Evolutionary conservation across 1,140 invertebrate species (phyloP).

Genomic region (Papilio xuthus): DNA sequence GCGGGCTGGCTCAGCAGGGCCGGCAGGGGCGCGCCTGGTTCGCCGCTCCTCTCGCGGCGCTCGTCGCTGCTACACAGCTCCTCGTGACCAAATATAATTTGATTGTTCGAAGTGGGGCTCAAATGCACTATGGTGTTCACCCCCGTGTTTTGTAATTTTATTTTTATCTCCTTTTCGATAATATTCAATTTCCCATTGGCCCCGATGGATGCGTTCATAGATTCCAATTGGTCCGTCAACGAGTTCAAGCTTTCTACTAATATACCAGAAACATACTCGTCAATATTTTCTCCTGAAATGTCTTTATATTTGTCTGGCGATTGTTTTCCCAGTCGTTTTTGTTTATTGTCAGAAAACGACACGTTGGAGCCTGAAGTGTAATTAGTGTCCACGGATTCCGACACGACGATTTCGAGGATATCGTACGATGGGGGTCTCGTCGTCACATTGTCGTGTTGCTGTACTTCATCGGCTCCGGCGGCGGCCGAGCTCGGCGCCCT

Average conservation of each 20-base stretch:
- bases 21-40: conserved; percentile 43
- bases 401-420: conserved; percentile 77
- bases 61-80: conserved; percentile 64
- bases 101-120: conserved; percentile 75
- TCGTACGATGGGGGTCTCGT: conserved; percentile 63
- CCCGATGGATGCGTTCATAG: conserved; percentile 74
- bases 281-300: conserved; percentile 64
- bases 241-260: conserved; percentile 79
- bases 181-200: conserved; percentile 73
- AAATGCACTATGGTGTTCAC: conserved; percentile 78
- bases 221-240: conserved; percentile 75
- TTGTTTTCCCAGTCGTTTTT: conserved; percentile 42
- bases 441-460: conserved; percentile 54
- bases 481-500: conserved; percentile 21
- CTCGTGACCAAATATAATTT: conserved; percentile 76
- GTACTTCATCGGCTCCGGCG: conserved; percentile 50
- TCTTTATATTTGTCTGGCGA: conserved; percentile 35
- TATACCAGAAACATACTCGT: conserved; percentile 79
- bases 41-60: conserved; percentile 51
- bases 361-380: conserved; percentile 45
- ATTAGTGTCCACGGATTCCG: conserved; percentile 67
- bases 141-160: conserved; percentile 77
- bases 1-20: conserved; percentile 55
- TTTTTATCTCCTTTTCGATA: conserved; percentile 80
- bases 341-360: conserved; percentile 45